phyloP scores from a whole-genome alignment of 1,140 invertebrate genomes.

The Drosophila melanogaster region DNA sequence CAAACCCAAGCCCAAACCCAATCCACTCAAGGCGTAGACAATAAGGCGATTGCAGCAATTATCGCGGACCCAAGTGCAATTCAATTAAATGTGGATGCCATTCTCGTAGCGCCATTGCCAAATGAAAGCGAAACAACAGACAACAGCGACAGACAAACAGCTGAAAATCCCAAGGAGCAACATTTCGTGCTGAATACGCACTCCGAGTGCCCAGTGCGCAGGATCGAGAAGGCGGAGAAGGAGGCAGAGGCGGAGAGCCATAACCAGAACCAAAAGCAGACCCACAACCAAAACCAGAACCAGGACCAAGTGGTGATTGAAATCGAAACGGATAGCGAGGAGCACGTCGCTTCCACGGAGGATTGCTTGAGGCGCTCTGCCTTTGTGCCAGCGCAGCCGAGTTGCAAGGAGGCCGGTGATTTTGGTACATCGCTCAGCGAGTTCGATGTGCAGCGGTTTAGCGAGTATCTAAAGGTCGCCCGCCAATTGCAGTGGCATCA shows the following conservation, averaged over 20 bases:
- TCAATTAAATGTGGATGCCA: slow-evolving; percentile 66
- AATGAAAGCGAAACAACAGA: slow-evolving; percentile 40
- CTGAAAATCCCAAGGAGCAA: slow-evolving; percentile 34
- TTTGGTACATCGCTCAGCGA: slow-evolving; percentile 59
- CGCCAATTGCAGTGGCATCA: slow-evolving; percentile 56
- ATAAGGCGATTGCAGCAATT: slow-evolving; percentile 43
- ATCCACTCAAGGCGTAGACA: slow-evolving; percentile 29
- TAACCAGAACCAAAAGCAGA: background rate
- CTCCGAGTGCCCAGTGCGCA: slow-evolving; percentile 51
- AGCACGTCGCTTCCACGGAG: slow-evolving; percentile 6
- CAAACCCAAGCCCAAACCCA: slow-evolving; percentile 1
- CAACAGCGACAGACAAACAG: slow-evolving; percentile 32
- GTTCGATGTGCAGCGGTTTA: slow-evolving; percentile 75
- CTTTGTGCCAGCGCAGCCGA: slow-evolving; percentile 46
- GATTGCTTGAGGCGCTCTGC: slow-evolving; percentile 45
- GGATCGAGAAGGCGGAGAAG: slow-evolving; percentile 33
- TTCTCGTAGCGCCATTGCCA: slow-evolving; percentile 45
- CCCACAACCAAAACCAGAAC: slow-evolving; percentile 3
- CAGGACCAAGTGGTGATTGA: slow-evolving; percentile 66
- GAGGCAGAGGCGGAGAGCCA: background rate
- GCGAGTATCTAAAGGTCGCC: slow-evolving; percentile 66
- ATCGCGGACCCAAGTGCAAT: slow-evolving; percentile 61
- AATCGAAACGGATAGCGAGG: slow-evolving; percentile 60
- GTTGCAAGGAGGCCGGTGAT: slow-evolving; percentile 9
- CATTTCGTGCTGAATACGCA: slow-evolving; percentile 56